Percentiles rank a stretch among this genome's conserved stretches.
Conservation (phyloP, 1,140 invertebrate species). For the Trichomalopsis sarcophagae region DNA sequence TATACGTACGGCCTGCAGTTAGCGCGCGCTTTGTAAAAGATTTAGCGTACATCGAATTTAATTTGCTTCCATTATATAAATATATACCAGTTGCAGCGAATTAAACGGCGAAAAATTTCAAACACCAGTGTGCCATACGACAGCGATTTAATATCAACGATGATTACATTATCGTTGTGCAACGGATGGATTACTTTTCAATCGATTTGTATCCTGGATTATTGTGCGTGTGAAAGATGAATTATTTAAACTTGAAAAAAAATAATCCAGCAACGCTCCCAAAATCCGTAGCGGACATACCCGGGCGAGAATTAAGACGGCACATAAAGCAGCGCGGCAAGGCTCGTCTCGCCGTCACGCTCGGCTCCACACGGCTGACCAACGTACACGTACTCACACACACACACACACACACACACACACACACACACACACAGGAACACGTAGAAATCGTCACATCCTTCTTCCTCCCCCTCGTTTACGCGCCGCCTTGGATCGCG, state of each 20-base stretch:
- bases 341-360: not conserved
- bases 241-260: not conserved
- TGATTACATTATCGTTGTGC: too few relatives aligned
- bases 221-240: too few relatives aligned
- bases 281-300: not conserved
- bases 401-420: too few relatives aligned
- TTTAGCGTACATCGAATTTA: not conserved
- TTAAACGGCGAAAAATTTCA: not conserved
- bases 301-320: not conserved
- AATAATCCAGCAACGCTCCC: too few relatives aligned
- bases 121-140: not conserved
- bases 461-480: constrained; percentile 8
- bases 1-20: not conserved
- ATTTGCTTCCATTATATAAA: constrained; percentile 5
- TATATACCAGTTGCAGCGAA: too few relatives aligned
- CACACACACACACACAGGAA: too few relatives aligned
- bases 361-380: not conserved
- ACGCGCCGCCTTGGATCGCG: constrained; percentile 18
- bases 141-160: too few relatives aligned
- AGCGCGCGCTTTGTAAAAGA: constrained; percentile 7
- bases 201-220: not conserved
- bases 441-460: not conserved
- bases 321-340: not conserved
- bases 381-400: not conserved
- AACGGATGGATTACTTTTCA: not conserved